A percentile compares a stretch with the other conserved stretches of the same genome.
Evolutionary conservation across 2,113 vertebrate genomes (phyloP).

Genomic region (Stictonetta naevosa): DNA sequence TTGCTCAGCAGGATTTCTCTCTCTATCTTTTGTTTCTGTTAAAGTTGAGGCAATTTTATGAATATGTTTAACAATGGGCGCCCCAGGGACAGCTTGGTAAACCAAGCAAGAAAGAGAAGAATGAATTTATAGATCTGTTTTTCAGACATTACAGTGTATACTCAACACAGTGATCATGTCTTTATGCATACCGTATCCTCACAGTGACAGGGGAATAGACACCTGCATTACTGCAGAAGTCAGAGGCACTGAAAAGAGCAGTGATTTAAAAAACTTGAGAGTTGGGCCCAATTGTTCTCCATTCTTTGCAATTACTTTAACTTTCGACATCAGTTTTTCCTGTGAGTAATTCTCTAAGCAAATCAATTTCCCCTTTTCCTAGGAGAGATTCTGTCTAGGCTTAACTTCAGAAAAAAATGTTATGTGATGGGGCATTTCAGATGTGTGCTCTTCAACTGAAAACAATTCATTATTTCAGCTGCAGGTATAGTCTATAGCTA

Average conservation of each 20-base stretch:
- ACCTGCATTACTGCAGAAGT: background rate
- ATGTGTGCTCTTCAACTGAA: conserved; percentile 4
- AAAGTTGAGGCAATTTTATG: conserved; percentile 21
- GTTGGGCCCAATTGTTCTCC: conserved; percentile 18
- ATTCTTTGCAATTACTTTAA: conserved; percentile 58
- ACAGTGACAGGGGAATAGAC: background rate
- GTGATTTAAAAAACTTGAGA: background rate
- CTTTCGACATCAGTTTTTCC: conserved; percentile 60
- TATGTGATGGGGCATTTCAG: background rate
- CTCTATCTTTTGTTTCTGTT: background rate
- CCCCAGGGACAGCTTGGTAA: conserved; percentile 50
- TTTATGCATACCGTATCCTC: conserved; percentile 9
- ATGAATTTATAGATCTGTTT: conserved; percentile 64
- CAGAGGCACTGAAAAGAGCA: background rate
- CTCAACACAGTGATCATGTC: background rate
- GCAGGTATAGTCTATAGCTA: background rate
- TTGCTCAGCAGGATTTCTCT: background rate
- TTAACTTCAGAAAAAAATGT: conserved; percentile 37
- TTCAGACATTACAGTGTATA: background rate
- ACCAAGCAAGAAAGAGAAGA: conserved; percentile 54
- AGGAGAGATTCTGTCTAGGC: conserved; percentile 39
- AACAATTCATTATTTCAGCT: conserved; percentile 34
- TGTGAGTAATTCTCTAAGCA: conserved; percentile 56
- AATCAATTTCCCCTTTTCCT: conserved; percentile 69
- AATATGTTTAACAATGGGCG: conserved; percentile 44